Conservation (phyloP, 1,140 invertebrate genomes). For the Bombus consobrinus region DNA sequence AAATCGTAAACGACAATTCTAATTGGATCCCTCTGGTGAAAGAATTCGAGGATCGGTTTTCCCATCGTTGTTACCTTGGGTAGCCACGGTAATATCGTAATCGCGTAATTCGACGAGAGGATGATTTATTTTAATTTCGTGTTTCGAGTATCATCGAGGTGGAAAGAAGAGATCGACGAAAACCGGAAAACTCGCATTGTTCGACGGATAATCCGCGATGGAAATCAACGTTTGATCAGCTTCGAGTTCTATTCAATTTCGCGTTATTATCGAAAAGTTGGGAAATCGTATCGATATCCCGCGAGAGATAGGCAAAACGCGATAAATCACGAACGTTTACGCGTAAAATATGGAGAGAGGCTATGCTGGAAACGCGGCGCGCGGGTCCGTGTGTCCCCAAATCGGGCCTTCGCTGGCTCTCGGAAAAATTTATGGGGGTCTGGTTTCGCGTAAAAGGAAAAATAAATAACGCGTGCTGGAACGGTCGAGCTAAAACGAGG, state of each 20-base stretch:
- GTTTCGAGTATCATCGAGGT: background rate
- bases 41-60: background rate
- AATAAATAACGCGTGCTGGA: background rate
- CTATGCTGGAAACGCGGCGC: background rate
- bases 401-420: no score
- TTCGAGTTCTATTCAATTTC: background rate
- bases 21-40: background rate
- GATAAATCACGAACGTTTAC: constrained; percentile 37
- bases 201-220: constrained; percentile 15
- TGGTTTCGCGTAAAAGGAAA: background rate
- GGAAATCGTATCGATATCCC: constrained; percentile 22
- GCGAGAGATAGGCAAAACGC: background rate
- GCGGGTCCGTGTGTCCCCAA: background rate
- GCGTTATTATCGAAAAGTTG: constrained; percentile 17
- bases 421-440: constrained; percentile 15
- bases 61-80: background rate
- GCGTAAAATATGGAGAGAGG: constrained; percentile 22
- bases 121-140: constrained; percentile 21
- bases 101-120: background rate
- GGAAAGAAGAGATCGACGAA: background rate
- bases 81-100: background rate
- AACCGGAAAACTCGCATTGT: background rate
- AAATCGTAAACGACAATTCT: background rate
- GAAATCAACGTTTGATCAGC: constrained; percentile 1
- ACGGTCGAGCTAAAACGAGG: constrained; percentile 13